Evolutionary conservation across 2,888 invertebrate genomes (phyloP).

Genomic region (Protodeltote pygarga): DNA sequence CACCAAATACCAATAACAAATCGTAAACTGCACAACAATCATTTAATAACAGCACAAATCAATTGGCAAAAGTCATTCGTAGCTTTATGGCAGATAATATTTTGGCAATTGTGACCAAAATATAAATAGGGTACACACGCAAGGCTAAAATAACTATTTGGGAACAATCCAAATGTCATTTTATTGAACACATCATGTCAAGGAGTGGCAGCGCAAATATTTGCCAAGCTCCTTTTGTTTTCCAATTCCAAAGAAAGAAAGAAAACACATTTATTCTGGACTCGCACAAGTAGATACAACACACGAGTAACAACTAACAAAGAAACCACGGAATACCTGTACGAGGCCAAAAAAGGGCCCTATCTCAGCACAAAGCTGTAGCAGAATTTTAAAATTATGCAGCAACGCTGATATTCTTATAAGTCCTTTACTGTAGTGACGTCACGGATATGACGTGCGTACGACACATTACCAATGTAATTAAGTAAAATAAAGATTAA

Average conservation of each 20-base stretch:
- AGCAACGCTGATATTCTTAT: too few relatives aligned
- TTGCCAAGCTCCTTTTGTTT: conserved; percentile 34
- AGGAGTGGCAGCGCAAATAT: conserved; percentile 39
- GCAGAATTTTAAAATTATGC: too few relatives aligned
- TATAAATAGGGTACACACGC: conserved; percentile 52
- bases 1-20: conserved; percentile 8
- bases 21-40: conserved; percentile 8
- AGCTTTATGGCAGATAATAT: conserved; percentile 47
- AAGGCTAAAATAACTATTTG: conserved; percentile 66
- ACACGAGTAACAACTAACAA: too few relatives aligned
- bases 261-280: not conserved
- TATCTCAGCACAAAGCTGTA: too few relatives aligned
- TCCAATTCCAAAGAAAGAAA: conserved; percentile 5
- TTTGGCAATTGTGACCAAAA: conserved; percentile 57
- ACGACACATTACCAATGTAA: too few relatives aligned
- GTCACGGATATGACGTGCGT: too few relatives aligned
- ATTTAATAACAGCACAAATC: conserved; percentile 3
- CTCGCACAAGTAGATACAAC: too few relatives aligned
- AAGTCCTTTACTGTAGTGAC: too few relatives aligned
- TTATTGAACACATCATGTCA: conserved; percentile 49
- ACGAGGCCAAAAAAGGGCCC: too few relatives aligned
- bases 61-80: conserved; percentile 30
- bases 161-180: conserved; percentile 72
- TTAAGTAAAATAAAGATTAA: too few relatives aligned
- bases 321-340: too few relatives aligned